phyloP scores from a whole-genome alignment of 2,888 invertebrate species.

The Itoplectis maculator region DNA sequence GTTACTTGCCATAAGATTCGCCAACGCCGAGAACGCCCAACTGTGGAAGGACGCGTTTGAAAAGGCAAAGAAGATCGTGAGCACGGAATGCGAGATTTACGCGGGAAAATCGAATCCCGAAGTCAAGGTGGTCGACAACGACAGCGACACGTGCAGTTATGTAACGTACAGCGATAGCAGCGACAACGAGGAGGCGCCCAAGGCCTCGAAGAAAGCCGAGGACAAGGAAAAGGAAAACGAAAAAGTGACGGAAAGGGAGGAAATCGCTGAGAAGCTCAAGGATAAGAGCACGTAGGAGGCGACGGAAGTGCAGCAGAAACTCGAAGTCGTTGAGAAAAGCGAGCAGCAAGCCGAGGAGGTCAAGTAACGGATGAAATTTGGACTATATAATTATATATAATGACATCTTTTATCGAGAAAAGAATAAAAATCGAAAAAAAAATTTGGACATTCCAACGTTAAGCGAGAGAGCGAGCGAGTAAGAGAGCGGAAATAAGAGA shows the following conservation, averaged over 20 bases:
- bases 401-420: conserved; percentile 23
- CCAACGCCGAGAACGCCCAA: conserved; percentile 91
- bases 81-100: conserved; percentile 88
- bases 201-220: conserved; percentile 52
- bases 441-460: conserved; percentile 63
- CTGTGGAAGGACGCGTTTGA: conserved; percentile 90
- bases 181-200: conserved; percentile 74
- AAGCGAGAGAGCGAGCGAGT: no score
- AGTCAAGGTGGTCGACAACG: conserved; percentile 73
- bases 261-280: conserved; percentile 19
- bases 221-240: conserved; percentile 55
- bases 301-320: conserved; percentile 86
- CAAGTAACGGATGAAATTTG: conserved; percentile 69
- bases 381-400: conserved; percentile 43
- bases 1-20: conserved; percentile 93
- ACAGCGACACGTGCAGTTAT: conserved; percentile 76
- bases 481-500: background rate
- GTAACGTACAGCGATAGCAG: conserved; percentile 76
- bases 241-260: no score
- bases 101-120: conserved; percentile 85
- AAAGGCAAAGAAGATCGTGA: conserved; percentile 89
- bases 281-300: conserved; percentile 85
- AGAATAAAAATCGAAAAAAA: conserved; percentile 9
- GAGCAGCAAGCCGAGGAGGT: conserved; percentile 67
- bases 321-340: conserved; percentile 85